phyloP scores from a whole-genome alignment of 2,797 vertebrate genomes.

The Artibeus lituratus region DNA sequence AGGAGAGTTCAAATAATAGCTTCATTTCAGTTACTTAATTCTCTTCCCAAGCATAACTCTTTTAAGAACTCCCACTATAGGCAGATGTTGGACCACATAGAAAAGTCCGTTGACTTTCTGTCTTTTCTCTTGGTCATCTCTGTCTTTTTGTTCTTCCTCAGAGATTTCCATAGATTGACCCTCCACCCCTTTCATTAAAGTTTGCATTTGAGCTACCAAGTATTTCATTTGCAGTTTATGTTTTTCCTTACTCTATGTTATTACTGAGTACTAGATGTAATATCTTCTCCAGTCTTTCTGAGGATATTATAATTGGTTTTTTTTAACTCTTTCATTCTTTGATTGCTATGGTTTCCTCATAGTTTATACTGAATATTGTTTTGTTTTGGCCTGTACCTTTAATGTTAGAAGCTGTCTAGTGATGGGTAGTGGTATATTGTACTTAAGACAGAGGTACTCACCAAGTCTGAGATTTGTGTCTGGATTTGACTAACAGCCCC shows the following conservation, averaged over 20 bases:
- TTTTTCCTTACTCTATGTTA: not conserved
- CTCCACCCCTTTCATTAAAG: not conserved
- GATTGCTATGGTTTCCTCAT: not conserved
- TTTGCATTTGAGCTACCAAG: not conserved
- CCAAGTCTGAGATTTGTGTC: not conserved
- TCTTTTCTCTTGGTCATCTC: not conserved
- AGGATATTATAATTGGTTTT: not conserved
- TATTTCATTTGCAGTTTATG: not conserved
- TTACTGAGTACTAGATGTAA: not conserved
- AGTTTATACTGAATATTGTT: not conserved
- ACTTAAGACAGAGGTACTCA: not conserved
- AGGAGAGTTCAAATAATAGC: conserved; percentile 34
- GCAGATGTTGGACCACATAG: not conserved
- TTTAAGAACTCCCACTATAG: not conserved
- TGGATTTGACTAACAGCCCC: not conserved
- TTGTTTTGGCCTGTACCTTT: not conserved
- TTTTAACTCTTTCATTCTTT: not conserved
- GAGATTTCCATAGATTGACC: not conserved
- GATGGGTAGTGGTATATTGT: not conserved
- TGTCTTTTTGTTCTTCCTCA: not conserved
- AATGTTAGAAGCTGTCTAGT: not conserved
- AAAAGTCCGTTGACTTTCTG: not conserved
- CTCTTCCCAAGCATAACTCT: conserved; percentile 15
- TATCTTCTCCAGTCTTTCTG: not conserved
- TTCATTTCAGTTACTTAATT: conserved; percentile 39